These are phyloP conservation scores for Asteroscopus sphinx DNA, from an alignment of 2,888 invertebrate genomes.

Conservation along the genomic window DNA sequence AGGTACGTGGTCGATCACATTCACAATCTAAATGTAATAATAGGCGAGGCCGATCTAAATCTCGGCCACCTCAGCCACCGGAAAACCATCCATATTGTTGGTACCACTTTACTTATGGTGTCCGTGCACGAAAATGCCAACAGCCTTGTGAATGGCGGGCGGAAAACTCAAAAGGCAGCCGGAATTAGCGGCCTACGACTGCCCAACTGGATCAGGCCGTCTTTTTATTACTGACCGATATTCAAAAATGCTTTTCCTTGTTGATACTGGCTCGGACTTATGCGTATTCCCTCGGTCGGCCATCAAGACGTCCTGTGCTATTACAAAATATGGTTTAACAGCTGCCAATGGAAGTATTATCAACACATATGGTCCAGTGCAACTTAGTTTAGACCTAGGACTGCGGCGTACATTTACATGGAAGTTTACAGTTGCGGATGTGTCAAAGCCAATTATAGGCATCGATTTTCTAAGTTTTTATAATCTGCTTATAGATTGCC, in stretches of 20 bases:
- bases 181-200: constrained; percentile 50
- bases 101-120: too few relatives aligned
- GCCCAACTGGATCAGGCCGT: constrained; percentile 44
- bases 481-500: not conserved
- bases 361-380: constrained; percentile 15
- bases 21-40: too few relatives aligned
- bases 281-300: constrained; percentile 4
- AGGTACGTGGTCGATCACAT: too few relatives aligned
- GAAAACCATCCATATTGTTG: too few relatives aligned
- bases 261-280: constrained; percentile 38
- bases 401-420: constrained; percentile 18
- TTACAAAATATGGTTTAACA: constrained; percentile 7
- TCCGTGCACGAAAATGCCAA: too few relatives aligned
- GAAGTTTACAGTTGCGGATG: constrained; percentile 17
- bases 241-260: constrained; percentile 51
- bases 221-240: constrained; percentile 53
- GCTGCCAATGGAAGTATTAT: constrained; percentile 28
- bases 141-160: not conserved
- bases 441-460: not conserved
- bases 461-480: too few relatives aligned
- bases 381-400: constrained; percentile 17
- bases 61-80: too few relatives aligned
- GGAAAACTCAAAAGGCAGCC: constrained; percentile 43
- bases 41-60: too few relatives aligned
- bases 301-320: not conserved